Evolutionary conservation across 2,888 invertebrate genomes (phyloP).

Genomic region (Hesperia comma): DNA sequence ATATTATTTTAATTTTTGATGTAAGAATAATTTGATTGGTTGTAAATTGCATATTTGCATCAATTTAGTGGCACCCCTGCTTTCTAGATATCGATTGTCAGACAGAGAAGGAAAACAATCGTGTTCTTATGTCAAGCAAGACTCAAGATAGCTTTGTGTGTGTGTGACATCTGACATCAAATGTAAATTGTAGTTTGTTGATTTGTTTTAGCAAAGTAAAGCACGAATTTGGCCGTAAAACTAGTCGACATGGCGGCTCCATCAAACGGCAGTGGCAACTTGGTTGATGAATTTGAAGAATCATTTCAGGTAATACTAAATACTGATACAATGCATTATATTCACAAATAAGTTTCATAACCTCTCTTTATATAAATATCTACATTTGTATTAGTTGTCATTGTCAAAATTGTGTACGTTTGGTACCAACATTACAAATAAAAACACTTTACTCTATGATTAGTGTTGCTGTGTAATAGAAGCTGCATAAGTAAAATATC

Average conservation of each 20-base stretch:
- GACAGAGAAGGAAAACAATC: constrained; percentile 25
- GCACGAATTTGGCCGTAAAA: neutral
- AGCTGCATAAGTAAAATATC: constrained; percentile 71
- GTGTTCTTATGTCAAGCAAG: neutral
- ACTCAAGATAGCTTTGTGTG: neutral
- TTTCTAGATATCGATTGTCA: constrained; percentile 34
- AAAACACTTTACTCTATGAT: constrained; percentile 51
- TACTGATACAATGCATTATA: constrained; percentile 31
- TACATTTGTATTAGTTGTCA: constrained; percentile 61
- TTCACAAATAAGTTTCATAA: constrained; percentile 53
- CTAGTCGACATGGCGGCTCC: constrained; percentile 87
- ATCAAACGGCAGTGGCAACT: constrained; percentile 92
- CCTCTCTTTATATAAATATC: constrained; percentile 49
- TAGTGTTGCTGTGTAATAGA: constrained; percentile 63
- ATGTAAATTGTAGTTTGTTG: neutral
- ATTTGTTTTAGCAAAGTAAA: neutral
- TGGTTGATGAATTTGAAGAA: constrained; percentile 95
- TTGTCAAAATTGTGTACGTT: constrained; percentile 59
- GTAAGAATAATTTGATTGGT: too few relatives aligned
- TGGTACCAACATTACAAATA: constrained; percentile 67
- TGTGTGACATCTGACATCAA: constrained; percentile 7
- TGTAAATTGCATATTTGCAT: neutral
- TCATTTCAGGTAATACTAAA: constrained; percentile 89
- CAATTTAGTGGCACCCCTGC: constrained; percentile 42
- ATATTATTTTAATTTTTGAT: too few relatives aligned